phyloP scores from a whole-genome alignment of 2,888 invertebrate genomes.

The Sarcophaga rosellei region DNA sequence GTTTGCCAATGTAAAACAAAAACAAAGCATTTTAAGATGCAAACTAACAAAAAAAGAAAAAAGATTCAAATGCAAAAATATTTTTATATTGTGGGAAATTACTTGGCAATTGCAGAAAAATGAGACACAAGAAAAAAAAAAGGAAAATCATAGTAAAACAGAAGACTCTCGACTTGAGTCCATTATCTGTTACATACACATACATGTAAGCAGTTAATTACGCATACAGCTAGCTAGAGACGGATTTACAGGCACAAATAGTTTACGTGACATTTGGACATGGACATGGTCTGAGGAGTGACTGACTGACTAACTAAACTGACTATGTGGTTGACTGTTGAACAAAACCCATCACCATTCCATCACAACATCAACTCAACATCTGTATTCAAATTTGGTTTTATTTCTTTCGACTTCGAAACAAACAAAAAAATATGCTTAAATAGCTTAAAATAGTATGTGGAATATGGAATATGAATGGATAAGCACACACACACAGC shows the following conservation, averaged over 20 bases:
- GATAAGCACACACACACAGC: background rate
- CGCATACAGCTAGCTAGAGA: background rate
- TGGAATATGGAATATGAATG: slow-evolving; percentile 1
- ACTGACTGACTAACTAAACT: background rate
- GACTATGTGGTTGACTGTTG: slow-evolving; percentile 38
- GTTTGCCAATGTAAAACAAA: slow-evolving; percentile 38
- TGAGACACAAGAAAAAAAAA: slow-evolving; percentile 2
- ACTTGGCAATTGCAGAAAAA: slow-evolving; percentile 48
- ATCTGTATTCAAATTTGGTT: too few species aligned
- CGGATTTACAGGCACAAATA: background rate
- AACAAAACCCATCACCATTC: slow-evolving; percentile 18
- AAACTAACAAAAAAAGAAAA: slow-evolving; percentile 1
- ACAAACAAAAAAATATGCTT: too few species aligned
- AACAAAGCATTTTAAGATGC: background rate
- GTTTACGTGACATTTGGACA: slow-evolving; percentile 33
- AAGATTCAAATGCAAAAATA: too few species aligned
- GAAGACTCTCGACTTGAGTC: background rate
- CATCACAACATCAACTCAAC: too few species aligned
- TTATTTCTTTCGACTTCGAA: background rate
- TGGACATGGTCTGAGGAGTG: background rate
- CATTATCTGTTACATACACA: background rate
- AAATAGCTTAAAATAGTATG: too few species aligned
- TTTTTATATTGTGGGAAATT: slow-evolving; percentile 55
- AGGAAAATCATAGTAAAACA: slow-evolving; percentile 25
- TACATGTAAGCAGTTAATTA: slow-evolving; percentile 5